Conservation (phyloP, 1,140 invertebrate species). For the Drosophila sulfurigaster region DNA sequence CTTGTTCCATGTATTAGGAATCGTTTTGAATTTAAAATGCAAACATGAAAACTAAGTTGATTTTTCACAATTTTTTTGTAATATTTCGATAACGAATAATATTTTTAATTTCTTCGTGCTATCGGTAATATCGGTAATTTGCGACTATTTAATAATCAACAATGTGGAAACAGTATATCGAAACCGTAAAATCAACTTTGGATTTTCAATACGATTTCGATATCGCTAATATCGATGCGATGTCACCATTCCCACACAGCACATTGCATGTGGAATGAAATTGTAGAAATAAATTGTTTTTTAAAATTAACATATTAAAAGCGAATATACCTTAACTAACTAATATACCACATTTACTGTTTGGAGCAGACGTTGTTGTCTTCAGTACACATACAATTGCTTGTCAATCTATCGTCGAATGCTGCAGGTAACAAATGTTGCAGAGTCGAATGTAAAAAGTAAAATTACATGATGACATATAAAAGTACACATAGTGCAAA, state of each 20-base stretch:
- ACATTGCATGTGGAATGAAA: slow-evolving; percentile 58
- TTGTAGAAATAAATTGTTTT: slow-evolving; percentile 49
- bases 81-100: too few relatives aligned
- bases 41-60: too few relatives aligned
- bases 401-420: slow-evolving; percentile 31
- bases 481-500: slow-evolving; percentile 38
- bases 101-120: too few relatives aligned
- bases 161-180: slow-evolving; percentile 14
- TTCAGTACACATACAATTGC: slow-evolving; percentile 59
- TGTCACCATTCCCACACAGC: slow-evolving; percentile 42
- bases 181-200: slow-evolving; percentile 5
- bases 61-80: too few relatives aligned
- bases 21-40: too few relatives aligned
- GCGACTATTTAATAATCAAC: slow-evolving; percentile 14
- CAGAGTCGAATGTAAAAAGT: slow-evolving; percentile 29
- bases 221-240: slow-evolving; percentile 19
- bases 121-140: neutral
- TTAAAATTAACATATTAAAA: slow-evolving; percentile 45
- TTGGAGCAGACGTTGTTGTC: slow-evolving; percentile 37
- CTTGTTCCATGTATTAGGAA: too few relatives aligned
- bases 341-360: slow-evolving; percentile 22
- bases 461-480: slow-evolving; percentile 73
- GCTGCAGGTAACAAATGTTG: slow-evolving; percentile 57
- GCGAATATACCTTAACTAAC: slow-evolving; percentile 27
- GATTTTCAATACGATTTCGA: slow-evolving; percentile 1